A percentile compares a stretch with the other conserved stretches of the same genome.
phyloP scores from a whole-genome alignment of 2,797 vertebrate genomes.

The Neomorphus geoffroyi region DNA sequence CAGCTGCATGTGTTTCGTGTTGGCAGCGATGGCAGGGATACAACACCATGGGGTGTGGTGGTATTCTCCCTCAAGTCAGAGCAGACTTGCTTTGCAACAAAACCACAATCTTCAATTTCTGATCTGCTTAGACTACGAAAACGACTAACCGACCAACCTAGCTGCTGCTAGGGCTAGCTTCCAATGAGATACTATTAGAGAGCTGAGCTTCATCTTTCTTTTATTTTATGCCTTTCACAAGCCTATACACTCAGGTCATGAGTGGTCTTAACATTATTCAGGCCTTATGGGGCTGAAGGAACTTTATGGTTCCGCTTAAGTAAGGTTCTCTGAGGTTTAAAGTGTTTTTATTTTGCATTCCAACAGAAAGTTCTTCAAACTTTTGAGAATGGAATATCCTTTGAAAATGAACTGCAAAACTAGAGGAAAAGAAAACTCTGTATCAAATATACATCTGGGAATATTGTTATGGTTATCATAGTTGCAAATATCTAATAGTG shows the following conservation, averaged over 20 bases:
- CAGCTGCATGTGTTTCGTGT: rapidly evolving
- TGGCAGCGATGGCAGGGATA: not conserved
- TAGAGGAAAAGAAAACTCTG: not conserved
- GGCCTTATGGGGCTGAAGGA: not conserved
- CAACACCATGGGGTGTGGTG: rapidly evolving
- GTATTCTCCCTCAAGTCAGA: not conserved
- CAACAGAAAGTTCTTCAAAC: not conserved
- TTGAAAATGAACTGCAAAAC: not conserved
- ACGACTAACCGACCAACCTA: not conserved
- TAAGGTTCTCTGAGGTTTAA: not conserved
- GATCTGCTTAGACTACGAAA: not conserved
- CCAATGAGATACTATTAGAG: not conserved
- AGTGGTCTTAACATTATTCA: not conserved
- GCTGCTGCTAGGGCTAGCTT: not conserved
- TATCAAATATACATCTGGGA: not conserved
- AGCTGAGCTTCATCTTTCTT: not conserved
- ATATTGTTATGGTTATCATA: not conserved
- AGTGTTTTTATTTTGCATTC: not conserved
- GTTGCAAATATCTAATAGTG: not conserved
- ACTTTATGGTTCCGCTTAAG: not conserved
- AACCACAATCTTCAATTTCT: not conserved
- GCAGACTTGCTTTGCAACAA: not conserved
- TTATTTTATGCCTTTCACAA: not conserved
- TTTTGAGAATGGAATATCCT: not conserved
- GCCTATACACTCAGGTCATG: not conserved